A percentile compares a stretch with the other conserved stretches of the same genome.
phyloP scores from a whole-genome alignment of 2,797 vertebrate species.

The Glyptemys insculpta region DNA sequence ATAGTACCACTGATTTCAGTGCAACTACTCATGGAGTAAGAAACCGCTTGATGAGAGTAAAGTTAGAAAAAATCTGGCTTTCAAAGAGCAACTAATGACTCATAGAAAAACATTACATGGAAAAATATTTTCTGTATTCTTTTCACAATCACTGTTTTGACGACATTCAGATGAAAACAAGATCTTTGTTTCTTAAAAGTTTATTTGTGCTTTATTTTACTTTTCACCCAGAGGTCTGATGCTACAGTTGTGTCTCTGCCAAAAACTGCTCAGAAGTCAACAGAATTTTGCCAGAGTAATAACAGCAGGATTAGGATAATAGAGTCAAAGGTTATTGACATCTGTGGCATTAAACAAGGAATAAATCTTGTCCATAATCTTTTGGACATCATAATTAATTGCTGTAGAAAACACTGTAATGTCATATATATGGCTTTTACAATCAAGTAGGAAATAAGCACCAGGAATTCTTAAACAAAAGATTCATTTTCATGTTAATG shows the following conservation, averaged over 20 bases:
- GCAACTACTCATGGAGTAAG: neutral
- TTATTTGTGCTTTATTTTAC: neutral
- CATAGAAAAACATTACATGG: neutral
- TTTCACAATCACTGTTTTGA: rapidly evolving
- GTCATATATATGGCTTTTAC: neutral
- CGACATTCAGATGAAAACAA: neutral
- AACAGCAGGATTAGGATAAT: neutral
- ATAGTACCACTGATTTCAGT: neutral
- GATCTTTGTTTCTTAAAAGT: neutral
- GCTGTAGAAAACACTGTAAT: neutral
- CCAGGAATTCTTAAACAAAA: neutral
- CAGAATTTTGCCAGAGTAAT: neutral
- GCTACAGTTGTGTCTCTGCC: neutral
- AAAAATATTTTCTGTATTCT: neutral
- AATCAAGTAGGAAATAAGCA: neutral
- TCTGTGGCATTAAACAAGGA: neutral
- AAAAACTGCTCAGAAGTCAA: neutral
- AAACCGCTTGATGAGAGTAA: neutral
- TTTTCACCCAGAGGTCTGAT: neutral
- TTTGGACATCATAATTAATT: neutral
- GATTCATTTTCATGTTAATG: neutral
- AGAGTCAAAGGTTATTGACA: neutral
- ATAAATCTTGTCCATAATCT: neutral
- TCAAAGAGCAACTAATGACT: neutral
- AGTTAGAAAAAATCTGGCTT: neutral